Evolutionary conservation across 2,888 invertebrate species (phyloP), one percentile per base, ranked within the genome.

Genomic region (Drosophila prolongata): DNA sequence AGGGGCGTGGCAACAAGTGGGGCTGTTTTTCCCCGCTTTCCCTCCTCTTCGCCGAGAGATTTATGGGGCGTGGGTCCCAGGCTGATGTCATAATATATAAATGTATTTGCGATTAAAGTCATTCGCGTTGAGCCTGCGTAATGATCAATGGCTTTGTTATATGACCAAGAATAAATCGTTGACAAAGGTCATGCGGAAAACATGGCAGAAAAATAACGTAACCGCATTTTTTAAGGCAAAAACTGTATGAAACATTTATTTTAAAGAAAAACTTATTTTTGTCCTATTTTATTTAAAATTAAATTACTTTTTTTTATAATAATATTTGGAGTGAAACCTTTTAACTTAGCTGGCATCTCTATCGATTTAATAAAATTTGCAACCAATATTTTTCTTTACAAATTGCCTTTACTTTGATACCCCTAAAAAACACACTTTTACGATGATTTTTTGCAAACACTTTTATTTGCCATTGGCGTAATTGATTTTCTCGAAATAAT

Each of bases 1-100:
- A 13, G 8, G n/a, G 10, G 8, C 10, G 10, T n/a, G 49, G 76
- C 86, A 87, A 82, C 83, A 86, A 80, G 80, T 84, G 68, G 46
- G 38, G 34, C 9, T n/a, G 38, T 6, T 19, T 53, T 57, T 38
- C 11, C 2, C 49, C 11, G 6, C 16, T 49, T 49, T 49, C 13
- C 49, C 13, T 30, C 38, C 19, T 11, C 30, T 40, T 8, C 4
- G 6, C 27, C 1, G 3, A 4, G 56, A 75, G 75, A 66, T 74
- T 74, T 72, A 72, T 72, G 38, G 30, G 50, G 44, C 55, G 44
- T 52, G 42, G 34, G 40, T 5, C 42, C 27, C 6, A 38, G 37
- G 14, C 42, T 57, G 49, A 50, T 73, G 55, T 70, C 71, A 71
- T 71, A 71, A 74, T 72, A 66, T 43, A 72, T 46, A 72, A 72